Conservation (phyloP, 2,888 invertebrate species). For the Harpagoxenus sublaevis region DNA sequence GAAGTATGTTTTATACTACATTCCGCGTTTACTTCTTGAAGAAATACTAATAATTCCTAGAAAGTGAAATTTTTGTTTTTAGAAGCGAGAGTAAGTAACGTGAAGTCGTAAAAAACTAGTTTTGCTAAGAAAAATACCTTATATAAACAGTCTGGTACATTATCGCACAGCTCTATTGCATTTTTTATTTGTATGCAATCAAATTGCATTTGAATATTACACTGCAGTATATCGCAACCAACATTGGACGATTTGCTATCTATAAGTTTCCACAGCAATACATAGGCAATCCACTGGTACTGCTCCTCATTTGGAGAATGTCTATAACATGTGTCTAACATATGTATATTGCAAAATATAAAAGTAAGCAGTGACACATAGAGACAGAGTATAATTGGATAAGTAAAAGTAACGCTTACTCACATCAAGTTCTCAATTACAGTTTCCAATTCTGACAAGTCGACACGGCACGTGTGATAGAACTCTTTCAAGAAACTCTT, state of each 20-base stretch:
- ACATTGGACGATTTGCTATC: slow-evolving; percentile 58
- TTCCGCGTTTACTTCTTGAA: slow-evolving; percentile 62
- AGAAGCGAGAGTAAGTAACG: neutral
- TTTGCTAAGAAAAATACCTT: slow-evolving; percentile 64
- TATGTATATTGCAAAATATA: neutral
- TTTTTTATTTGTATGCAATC: slow-evolving; percentile 67
- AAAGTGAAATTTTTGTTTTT: slow-evolving; percentile 38
- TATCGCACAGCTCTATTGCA: slow-evolving; percentile 56
- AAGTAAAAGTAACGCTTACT: slow-evolving; percentile 39
- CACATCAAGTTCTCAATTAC: slow-evolving; percentile 57
- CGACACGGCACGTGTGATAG: slow-evolving; percentile 30
- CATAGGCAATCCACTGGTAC: slow-evolving; percentile 77
- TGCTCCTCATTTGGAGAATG: slow-evolving; percentile 61
- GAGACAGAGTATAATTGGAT: too few relatives aligned
- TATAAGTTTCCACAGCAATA: slow-evolving; percentile 71
- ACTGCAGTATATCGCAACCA: slow-evolving; percentile 45
- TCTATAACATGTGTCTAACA: slow-evolving; percentile 38
- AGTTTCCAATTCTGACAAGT: slow-evolving; percentile 53
- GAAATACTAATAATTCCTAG: slow-evolving; percentile 76
- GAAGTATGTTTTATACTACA: slow-evolving; percentile 82
- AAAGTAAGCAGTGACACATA: neutral
- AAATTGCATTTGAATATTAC: slow-evolving; percentile 67
- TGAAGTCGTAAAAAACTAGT: neutral
- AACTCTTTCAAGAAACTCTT: slow-evolving; percentile 37
- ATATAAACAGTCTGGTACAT: slow-evolving; percentile 38